A percentile compares a stretch with the other conserved stretches of the same genome.
Evolutionary conservation across 2,797 vertebrate species (phyloP).

Genomic region (Pseudocheirus occidentalis): DNA sequence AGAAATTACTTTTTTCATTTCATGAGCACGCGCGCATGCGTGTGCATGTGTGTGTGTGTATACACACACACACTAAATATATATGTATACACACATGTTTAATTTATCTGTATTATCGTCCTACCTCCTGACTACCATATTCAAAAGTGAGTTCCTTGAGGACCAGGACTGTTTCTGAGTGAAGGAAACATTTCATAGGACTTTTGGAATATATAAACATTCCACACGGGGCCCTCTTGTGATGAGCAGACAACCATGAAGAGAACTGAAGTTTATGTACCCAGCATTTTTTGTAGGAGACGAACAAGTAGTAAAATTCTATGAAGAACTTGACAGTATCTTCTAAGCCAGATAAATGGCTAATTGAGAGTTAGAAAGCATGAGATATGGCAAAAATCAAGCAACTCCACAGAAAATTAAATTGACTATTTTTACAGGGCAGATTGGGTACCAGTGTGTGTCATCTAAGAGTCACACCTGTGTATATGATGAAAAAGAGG

Average conservation of each 20-base stretch:
- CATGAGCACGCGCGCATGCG: fast-evolving
- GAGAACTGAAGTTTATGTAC: background rate
- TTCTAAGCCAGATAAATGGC: background rate
- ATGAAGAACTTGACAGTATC: background rate
- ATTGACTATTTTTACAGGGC: background rate
- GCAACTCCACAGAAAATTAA: background rate
- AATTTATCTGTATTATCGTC: background rate
- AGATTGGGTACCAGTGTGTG: background rate
- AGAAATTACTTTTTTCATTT: background rate
- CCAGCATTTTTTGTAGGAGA: background rate
- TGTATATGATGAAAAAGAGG: background rate
- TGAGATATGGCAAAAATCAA: background rate
- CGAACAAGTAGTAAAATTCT: background rate
- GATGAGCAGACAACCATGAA: background rate
- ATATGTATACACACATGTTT: background rate
- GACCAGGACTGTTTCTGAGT: background rate
- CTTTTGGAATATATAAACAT: background rate
- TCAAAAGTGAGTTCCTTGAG: background rate
- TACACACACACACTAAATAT: too few relatives aligned
- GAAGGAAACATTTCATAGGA: background rate
- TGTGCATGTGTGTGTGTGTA: too few relatives aligned
- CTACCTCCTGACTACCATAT: background rate
- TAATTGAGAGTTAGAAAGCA: background rate
- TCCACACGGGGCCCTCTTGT: background rate
- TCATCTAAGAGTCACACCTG: background rate